These are phyloP conservation scores for Chromoteleia sp. DNA, from an alignment of 2,888 invertebrate species.

Conservation along the genomic window DNA sequence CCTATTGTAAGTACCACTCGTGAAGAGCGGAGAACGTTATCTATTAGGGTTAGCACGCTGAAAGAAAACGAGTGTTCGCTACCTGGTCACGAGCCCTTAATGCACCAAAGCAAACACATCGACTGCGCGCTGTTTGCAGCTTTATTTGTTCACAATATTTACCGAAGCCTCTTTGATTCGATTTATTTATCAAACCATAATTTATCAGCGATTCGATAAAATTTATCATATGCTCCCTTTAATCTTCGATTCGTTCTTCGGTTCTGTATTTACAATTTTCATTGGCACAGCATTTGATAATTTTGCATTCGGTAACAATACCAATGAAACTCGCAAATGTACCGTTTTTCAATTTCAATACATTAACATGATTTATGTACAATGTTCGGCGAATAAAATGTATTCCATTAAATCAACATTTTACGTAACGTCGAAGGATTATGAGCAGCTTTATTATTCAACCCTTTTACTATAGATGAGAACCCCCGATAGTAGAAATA, in stretches of 20 bases:
- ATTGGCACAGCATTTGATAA: not conserved
- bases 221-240: conserved; percentile 1
- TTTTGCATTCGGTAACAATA: not conserved
- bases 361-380: conserved; percentile 27
- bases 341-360: not conserved
- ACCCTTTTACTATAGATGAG: conserved; percentile 58
- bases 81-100: conserved; percentile 56
- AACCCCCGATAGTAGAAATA: conserved; percentile 60
- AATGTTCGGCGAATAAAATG: conserved; percentile 29
- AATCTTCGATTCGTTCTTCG: not conserved
- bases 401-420: conserved; percentile 43
- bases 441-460: conserved; percentile 52
- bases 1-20: conserved; percentile 36
- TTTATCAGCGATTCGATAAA: conserved; percentile 14
- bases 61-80: conserved; percentile 56
- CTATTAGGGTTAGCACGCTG: conserved; percentile 44
- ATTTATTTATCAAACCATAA: conserved; percentile 47
- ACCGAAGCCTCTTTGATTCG: conserved; percentile 13
- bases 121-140: conserved; percentile 34
- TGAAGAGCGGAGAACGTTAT: conserved; percentile 37
- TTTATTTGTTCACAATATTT: conserved; percentile 51
- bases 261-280: not conserved
- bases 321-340: conserved; percentile 2
- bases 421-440: conserved; percentile 46
- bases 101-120: conserved; percentile 51